Evolutionary conservation across 2,113 vertebrate species (phyloP), one percentile per base, ranked within the genome.

Genomic region (Crypturellus undulatus): DNA sequence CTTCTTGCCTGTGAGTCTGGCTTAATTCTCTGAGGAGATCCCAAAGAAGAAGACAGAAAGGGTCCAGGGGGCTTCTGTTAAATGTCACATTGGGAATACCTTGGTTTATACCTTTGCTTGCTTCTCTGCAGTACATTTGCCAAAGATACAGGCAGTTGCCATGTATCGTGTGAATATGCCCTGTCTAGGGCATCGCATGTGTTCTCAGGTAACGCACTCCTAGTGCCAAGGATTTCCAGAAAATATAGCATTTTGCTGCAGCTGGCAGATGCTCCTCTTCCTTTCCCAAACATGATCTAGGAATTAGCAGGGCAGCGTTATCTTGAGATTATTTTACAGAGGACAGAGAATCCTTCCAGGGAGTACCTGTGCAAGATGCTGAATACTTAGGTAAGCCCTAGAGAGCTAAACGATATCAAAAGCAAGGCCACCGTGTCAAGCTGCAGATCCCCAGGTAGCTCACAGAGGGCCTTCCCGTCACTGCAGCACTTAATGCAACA

Each of bases 61-160:
- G 28, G 20, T 60, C 19, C 15, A 72, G 72, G 60, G 59, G 3
- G 26, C 30, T 60, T 78, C 59, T 30, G 22, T 12, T 16, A 56
- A 76, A 20, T 26, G 59, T 62, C 76, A 32, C n/a, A 6, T 22
- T 15, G 16, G 45, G 20, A 4, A 4, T 15, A 18, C 40, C 9
- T 63, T 20, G 28, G 28, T 47, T 49, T 63, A 40, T 19, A 32
- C 30, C 13, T 76, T 19, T 69, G 49, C 25, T 63, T 52, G 43
- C 42, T 71, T 42, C 12, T 5, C 58, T 38, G 4, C 30, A 43
- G 78, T 32, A 81, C 11, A 20, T 5, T 19, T 1, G 68, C 16
- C 36, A 56, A 56, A 56, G 52, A 26, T 0, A 0, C 12, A n/a
- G 54, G 28, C 15, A 1, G 0, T n/a, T 25, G 38, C 10, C 32